Evolutionary conservation across 2,888 invertebrate genomes (phyloP), one percentile per base, ranked within the genome.

Genomic region (Romanomermis culicivorax): DNA sequence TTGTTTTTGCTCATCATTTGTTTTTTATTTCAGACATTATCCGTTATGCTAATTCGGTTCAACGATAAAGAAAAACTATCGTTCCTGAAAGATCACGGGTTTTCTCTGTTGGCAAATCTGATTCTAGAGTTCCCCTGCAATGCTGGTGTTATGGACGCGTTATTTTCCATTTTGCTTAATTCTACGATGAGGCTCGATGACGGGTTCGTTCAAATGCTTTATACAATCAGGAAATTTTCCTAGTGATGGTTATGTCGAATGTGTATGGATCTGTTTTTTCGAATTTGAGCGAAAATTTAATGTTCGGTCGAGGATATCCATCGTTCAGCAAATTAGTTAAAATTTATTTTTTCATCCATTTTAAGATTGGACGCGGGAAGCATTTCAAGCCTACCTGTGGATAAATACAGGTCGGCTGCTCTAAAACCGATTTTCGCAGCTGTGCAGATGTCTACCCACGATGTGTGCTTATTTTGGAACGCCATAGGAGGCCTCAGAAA

Each of bases 21-120:
- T n/a, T n/a, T n/a, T n/a, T n/a, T n/a, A n/a, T 30, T 51, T 14
- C 36, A 51, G 29, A 3, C 23, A n/a, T 11, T 51, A 30, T 29
- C n/a, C 36, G 14, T 51, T 29, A 4, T 49, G 27, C 23, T 49
- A 11, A 49, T 49, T 7, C 50, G 57, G 14, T 36, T 48, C 17
- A 48, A 51, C 23, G 45, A 47, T 25, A 24, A 7, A 4, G 24
- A 26, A 3, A 48, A 48, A 17, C 30, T 52, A n/a, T 24, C 26
- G 24, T 64, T 65, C 49, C 56, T 61, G 47, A 57, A 57, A 20
- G 51, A 58, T 48, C 17, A 25, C n/a, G 65, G 65, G 29, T 66
- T 65, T 54, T 53, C 60, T 2, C 58, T 67, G 47, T 57, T 67
- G 25, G 62, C 65, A 11, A 62, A 62, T 4, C 65, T 68, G 55